phyloP scores from a whole-genome alignment of 2,113 vertebrate genomes.

The Zosterops pallidus region DNA sequence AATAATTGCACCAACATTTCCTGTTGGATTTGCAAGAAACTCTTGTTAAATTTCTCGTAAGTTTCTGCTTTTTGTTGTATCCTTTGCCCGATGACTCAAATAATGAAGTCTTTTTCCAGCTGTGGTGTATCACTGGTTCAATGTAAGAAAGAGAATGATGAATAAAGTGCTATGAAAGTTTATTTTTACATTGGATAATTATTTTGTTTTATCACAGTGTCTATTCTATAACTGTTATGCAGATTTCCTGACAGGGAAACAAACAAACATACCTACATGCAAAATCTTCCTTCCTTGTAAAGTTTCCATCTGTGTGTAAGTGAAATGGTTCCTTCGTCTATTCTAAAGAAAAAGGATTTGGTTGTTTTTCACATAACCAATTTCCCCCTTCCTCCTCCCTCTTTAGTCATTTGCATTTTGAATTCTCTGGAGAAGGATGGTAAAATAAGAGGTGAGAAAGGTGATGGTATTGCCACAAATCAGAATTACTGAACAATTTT shows the following conservation, averaged over 20 bases:
- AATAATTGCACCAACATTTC: neutral
- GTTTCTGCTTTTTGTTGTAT: neutral
- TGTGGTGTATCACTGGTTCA: neutral
- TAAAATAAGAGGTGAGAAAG: neutral
- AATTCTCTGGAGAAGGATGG: neutral
- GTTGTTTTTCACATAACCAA: neutral
- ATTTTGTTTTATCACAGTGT: neutral
- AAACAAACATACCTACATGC: fast-evolving
- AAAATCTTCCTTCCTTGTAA: neutral
- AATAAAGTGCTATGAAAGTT: neutral
- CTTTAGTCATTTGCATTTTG: neutral
- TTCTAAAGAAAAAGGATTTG: neutral
- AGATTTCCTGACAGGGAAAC: neutral
- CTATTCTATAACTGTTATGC: neutral
- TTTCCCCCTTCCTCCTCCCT: neutral
- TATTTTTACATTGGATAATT: neutral
- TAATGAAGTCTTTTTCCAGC: neutral
- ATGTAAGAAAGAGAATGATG: neutral
- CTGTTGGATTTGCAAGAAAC: neutral
- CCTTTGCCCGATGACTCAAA: neutral
- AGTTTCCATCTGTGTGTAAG: neutral
- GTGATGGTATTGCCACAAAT: neutral
- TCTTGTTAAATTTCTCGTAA: neutral
- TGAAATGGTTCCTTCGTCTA: neutral
- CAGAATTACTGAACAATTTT: neutral